A percentile compares a stretch with the other conserved stretches of the same genome.
phyloP scores from a whole-genome alignment of 2,888 invertebrate species.

The Odontocerum albicorne region DNA sequence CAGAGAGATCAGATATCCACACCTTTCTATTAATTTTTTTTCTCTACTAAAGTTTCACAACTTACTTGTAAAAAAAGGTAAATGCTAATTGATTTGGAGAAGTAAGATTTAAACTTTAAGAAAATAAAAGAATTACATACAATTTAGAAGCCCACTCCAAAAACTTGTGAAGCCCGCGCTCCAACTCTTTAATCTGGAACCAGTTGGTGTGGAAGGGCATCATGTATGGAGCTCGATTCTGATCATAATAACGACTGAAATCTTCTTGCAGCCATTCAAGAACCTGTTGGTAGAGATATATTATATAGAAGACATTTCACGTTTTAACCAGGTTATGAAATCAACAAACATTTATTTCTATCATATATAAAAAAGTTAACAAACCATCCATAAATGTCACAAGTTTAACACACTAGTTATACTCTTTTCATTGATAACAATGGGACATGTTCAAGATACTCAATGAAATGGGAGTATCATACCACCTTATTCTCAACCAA shows the following conservation, averaged over 20 bases:
- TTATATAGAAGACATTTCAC: background rate
- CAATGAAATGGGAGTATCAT: too few relatives aligned
- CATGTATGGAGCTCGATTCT: conserved; percentile 90
- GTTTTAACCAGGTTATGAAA: background rate
- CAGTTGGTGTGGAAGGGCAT: conserved; percentile 97
- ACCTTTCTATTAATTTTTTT: too few relatives aligned
- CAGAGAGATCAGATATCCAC: too few relatives aligned
- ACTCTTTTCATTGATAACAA: too few relatives aligned
- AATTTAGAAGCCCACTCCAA: conserved; percentile 70
- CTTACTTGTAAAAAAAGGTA: too few relatives aligned
- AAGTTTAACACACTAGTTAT: too few relatives aligned
- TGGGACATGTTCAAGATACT: too few relatives aligned
- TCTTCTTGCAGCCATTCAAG: conserved; percentile 90
- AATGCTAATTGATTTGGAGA: conserved; percentile 7
- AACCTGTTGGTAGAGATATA: conserved; percentile 56
- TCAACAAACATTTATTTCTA: too few relatives aligned
- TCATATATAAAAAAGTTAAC: too few relatives aligned
- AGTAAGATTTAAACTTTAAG: conserved; percentile 13
- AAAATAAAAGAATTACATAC: conserved; percentile 45
- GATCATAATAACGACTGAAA: conserved; percentile 80
- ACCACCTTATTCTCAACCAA: too few relatives aligned
- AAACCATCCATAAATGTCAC: too few relatives aligned
- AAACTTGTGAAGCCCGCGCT: conserved; percentile 82
- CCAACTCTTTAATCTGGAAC: conserved; percentile 88
- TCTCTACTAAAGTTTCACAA: too few relatives aligned